A percentile compares a stretch with the other conserved stretches of the same genome.
Evolutionary conservation across 1,140 invertebrate genomes (phyloP).

Genomic region (Liolophura sinensis): DNA sequence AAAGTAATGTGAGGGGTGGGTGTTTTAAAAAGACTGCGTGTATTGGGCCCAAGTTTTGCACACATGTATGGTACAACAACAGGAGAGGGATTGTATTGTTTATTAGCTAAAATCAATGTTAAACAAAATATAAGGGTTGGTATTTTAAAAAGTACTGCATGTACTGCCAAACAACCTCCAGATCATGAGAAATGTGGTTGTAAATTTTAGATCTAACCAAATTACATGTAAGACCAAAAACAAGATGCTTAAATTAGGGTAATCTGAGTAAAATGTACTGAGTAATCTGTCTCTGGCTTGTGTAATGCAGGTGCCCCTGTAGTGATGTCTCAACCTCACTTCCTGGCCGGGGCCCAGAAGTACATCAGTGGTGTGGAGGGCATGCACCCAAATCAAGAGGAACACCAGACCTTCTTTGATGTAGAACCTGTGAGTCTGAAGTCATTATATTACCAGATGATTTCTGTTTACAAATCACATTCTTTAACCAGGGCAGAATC

Average conservation of each 20-base stretch:
- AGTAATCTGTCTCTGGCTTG: neutral
- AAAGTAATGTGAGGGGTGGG: no score
- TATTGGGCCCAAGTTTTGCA: no score
- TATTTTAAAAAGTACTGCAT: no score
- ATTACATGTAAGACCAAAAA: no score
- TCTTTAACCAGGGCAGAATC: neutral
- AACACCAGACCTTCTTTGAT: constrained; percentile 52
- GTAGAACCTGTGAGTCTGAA: constrained; percentile 63
- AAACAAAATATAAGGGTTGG: no score
- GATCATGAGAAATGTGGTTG: no score
- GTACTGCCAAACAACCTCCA: no score
- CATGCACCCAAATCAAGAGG: constrained; percentile 29
- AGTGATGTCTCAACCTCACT: constrained; percentile 34
- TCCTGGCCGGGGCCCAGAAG: constrained; percentile 24
- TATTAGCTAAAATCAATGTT: no score
- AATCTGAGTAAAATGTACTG: neutral
- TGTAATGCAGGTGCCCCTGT: constrained; percentile 26
- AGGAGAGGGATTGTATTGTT: no score
- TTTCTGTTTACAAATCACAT: neutral
- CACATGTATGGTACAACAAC: no score
- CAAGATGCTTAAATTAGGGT: neutral
- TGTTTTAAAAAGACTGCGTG: no score
- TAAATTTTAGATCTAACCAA: no score
- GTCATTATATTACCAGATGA: neutral
- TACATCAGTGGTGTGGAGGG: constrained; percentile 30